Evolutionary conservation across 2,797 vertebrate species (phyloP), one percentile per base, ranked within the genome.

Genomic region (Sternotherus odoratus): DNA sequence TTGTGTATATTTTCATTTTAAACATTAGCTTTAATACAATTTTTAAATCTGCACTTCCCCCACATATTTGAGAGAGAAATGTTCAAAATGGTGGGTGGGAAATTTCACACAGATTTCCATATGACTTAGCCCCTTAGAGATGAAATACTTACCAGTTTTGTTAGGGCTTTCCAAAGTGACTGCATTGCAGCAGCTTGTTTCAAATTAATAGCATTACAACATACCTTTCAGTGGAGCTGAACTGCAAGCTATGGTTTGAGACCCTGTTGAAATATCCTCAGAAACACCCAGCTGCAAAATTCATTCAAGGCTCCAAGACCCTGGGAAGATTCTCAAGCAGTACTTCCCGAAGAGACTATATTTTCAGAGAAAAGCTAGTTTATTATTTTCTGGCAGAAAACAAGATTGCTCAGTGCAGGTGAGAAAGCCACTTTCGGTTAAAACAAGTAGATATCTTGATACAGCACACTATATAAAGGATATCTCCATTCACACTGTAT

Each of bases 321-420:
- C 87, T 95, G 90, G 54, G 79, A 97, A 92, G 39, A 51, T 92
- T 93, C 96, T 95, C 91, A 78, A 97, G 90, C 17, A 6, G 63
- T 77, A 90, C 85, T 94, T 91, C 94, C 95, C 51, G 33, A 79
- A 90, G 95, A 94, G 81, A 51, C 83, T 30, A 81, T 75, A 94
- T 92, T 28, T 86, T 43, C 83, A 95, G 66, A 1, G 11, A 50
- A 95, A 95, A 96, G 89, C 3, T 4, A 81, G 94, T 96, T 92
- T 33, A 93, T 97, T 96, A 97, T 98, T 97, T 39, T 97, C 97
- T 95, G 91, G 91, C 83, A 86, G 95, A 87, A 91, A 96, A 93
- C 78, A 87, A 74, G 88, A 96, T 82, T 90, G 89, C 51, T 95
- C 57, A 3, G 57, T 43, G 83, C 74, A 95, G 86, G 87, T 83